Evolutionary conservation across 2,113 vertebrate species (phyloP), one percentile per base, ranked within the genome.

Genomic region (Camelus dromedarius): DNA sequence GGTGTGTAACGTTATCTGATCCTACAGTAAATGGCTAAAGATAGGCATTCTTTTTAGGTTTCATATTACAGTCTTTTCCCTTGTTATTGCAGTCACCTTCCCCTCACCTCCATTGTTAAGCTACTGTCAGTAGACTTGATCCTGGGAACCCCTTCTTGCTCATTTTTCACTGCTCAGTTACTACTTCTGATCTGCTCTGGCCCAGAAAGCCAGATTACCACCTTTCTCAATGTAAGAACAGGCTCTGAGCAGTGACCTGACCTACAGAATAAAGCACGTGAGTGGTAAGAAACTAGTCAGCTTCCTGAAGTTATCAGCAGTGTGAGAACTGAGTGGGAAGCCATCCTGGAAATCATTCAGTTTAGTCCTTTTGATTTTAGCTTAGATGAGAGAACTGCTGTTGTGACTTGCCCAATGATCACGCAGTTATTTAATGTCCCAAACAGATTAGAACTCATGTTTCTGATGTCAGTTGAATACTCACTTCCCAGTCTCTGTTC

Each of bases 151-250:
- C 5, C 73, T 95, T 82, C 60, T 85, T 95, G 88, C 60, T 92
- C 66, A 84, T 84, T 84, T 95, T 79, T 52, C 18, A 77, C 26
- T 91, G 82, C 50, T 91, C 50, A 67, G 0, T 96, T 76, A 46
- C 76, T 96, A 76, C 75, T 96, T 95, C 93, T 89, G 8, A 86
- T 86, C 46, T 76, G 15, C 26, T 30, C 0, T 62, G 82, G 35
- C 32, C 89, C 58, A 48, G 48, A 75, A 86, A 69, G 48, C 56
- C 24, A 88, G 58, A 75, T 52, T 32, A 79, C 42, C 48, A 10
- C n/a, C 54, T 56, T 88, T 54, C 48, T 92, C 92, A 60, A 80
- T 95, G 35, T 91, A 87, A 54, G 50, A 95, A 20, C 35, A 77
- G 28, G 19, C 50, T 95, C 75, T 70, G 52, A 32, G 10, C 20